Evolutionary conservation across 2,113 vertebrate species (phyloP).

Genomic region (Haliaeetus leucogaster): DNA sequence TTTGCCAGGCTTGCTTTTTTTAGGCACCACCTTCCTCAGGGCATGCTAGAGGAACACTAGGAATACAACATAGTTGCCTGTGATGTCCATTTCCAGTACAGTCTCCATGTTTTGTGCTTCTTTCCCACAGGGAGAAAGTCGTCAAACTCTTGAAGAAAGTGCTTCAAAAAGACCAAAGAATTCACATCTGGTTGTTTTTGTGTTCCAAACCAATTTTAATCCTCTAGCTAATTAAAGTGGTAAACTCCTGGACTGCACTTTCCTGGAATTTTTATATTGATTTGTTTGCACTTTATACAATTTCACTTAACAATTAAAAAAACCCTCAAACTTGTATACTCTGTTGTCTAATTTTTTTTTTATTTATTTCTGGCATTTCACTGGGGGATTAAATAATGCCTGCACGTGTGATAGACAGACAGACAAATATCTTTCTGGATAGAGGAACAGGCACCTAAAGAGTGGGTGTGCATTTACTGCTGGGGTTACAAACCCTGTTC

Average conservation of each 20-base stretch:
- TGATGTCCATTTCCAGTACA: not conserved
- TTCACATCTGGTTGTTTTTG: not conserved
- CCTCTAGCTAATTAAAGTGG: not conserved
- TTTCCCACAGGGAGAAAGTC: conserved; percentile 14
- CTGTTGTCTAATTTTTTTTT: not conserved
- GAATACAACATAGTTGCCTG: not conserved
- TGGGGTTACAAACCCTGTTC: not conserved
- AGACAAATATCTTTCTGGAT: not conserved
- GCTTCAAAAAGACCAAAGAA: not conserved
- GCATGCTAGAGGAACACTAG: not conserved
- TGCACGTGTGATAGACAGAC: not conserved
- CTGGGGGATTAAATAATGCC: not conserved
- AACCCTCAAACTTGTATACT: not conserved
- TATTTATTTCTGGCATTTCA: not conserved
- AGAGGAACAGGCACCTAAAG: not conserved
- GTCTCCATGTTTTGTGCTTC: not conserved
- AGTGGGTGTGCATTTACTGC: not conserved
- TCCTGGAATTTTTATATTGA: not conserved
- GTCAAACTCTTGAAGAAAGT: not conserved
- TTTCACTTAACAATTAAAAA: not conserved
- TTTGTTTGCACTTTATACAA: not conserved
- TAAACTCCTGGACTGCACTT: not conserved
- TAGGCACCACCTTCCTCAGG: not conserved
- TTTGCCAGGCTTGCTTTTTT: not conserved
- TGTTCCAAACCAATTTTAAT: not conserved